Evolutionary conservation across 2,113 vertebrate species (phyloP).

Genomic region (Microcebus lehilahytsara): DNA sequence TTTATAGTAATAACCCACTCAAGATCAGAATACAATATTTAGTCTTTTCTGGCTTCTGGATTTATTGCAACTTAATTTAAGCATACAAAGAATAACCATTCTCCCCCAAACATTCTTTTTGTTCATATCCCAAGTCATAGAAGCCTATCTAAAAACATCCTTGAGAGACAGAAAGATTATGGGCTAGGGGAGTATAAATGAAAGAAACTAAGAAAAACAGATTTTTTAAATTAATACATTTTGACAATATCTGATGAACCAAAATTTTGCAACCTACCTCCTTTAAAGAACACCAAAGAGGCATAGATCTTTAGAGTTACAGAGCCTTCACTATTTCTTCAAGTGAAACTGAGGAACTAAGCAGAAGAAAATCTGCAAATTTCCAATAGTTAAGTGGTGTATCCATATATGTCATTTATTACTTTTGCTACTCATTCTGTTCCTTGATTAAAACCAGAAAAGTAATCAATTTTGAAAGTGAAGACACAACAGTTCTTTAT

Average conservation of each 20-base stretch:
- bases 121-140: too few species aligned
- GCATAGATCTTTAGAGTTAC: not conserved
- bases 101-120: not conserved
- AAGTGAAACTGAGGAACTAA: not conserved
- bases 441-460: conserved; percentile 19
- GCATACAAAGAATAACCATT: not conserved
- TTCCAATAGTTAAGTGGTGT: not conserved
- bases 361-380: not conserved
- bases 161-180: not conserved
- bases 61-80: not conserved
- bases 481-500: not conserved
- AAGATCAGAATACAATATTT: not conserved
- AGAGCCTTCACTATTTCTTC: not conserved
- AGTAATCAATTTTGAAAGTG: not conserved
- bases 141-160: not conserved
- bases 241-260: not conserved
- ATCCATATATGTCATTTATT: not conserved
- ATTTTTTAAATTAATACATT: not conserved
- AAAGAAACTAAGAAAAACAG: not conserved
- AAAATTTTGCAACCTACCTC: not conserved
- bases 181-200: not conserved
- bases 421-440: not conserved
- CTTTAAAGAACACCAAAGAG: not conserved
- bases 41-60: not conserved
- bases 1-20: not conserved